These are phyloP conservation scores for Tolmerus cingulatus DNA, from an alignment of 2,888 invertebrate genomes.

Conservation along the genomic window DNA sequence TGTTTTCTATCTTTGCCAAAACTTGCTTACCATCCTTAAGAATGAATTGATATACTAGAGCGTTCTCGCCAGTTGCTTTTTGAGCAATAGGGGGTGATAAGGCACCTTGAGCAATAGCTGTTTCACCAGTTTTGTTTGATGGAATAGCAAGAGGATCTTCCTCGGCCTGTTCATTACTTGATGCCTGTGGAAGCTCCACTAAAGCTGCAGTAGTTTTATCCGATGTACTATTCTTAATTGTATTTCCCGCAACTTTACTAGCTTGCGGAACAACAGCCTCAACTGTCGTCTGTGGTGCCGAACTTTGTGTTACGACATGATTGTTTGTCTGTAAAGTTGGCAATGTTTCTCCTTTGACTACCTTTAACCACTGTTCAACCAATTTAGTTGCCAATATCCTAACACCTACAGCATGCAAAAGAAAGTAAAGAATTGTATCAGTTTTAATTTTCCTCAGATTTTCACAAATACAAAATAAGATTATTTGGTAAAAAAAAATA, in stretches of 20 bases:
- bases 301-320: background rate
- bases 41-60: slow-evolving; percentile 70
- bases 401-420: slow-evolving; percentile 69
- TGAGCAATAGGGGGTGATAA: slow-evolving; percentile 5
- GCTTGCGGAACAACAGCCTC: background rate
- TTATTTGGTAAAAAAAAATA: background rate
- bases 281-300: slow-evolving; percentile 42
- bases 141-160: slow-evolving; percentile 39
- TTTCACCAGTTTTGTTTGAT: background rate
- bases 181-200: slow-evolving; percentile 48
- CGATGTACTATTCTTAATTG: background rate
- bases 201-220: slow-evolving; percentile 13
- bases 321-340: background rate
- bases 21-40: slow-evolving; percentile 78
- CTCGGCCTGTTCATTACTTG: slow-evolving; percentile 50
- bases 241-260: background rate
- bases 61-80: slow-evolving; percentile 44
- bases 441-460: background rate
- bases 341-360: slow-evolving; percentile 79
- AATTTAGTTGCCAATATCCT: slow-evolving; percentile 79
- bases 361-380: slow-evolving; percentile 89
- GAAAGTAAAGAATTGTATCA: background rate
- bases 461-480: background rate
- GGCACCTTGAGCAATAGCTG: background rate
- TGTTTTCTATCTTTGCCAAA: slow-evolving; percentile 62